phyloP scores from a whole-genome alignment of 1,140 invertebrate species.

The Acromyrmex heyeri region DNA sequence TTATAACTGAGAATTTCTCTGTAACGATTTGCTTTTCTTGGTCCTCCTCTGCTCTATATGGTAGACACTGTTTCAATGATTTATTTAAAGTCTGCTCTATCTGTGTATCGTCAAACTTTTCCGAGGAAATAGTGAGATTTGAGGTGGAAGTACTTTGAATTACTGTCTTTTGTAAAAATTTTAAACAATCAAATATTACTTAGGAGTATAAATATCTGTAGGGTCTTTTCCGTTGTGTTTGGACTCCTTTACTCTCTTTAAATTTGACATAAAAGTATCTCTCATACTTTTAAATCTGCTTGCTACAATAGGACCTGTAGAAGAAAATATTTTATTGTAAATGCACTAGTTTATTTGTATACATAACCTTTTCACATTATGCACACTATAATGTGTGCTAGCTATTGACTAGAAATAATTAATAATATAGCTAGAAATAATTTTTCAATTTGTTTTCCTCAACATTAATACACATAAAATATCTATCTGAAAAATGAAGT shows the following conservation, averaged over 20 bases:
- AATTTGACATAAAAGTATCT: neutral
- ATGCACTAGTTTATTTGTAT: neutral
- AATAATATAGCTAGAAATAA: neutral
- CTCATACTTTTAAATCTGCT: neutral
- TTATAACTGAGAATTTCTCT: neutral
- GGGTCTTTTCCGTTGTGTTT: neutral
- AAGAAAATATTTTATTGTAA: neutral
- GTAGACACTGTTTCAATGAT: neutral
- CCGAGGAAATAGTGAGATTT: neutral
- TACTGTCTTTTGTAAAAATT: neutral
- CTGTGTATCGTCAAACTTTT: neutral
- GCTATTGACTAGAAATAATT: neutral
- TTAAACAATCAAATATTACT: neutral
- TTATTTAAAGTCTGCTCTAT: neutral
- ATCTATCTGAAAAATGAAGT: neutral
- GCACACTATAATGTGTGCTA: neutral
- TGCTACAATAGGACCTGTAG: neutral
- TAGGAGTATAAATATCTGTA: neutral
- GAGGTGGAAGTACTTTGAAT: neutral
- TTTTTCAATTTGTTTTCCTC: neutral
- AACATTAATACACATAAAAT: neutral
- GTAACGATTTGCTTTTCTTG: neutral
- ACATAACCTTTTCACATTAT: neutral
- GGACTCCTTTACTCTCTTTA: neutral
- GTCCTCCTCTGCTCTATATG: neutral